Base-by-base conservation (phyloP, 1,140 invertebrate genomes). In the Caerostris darwini region DNA sequence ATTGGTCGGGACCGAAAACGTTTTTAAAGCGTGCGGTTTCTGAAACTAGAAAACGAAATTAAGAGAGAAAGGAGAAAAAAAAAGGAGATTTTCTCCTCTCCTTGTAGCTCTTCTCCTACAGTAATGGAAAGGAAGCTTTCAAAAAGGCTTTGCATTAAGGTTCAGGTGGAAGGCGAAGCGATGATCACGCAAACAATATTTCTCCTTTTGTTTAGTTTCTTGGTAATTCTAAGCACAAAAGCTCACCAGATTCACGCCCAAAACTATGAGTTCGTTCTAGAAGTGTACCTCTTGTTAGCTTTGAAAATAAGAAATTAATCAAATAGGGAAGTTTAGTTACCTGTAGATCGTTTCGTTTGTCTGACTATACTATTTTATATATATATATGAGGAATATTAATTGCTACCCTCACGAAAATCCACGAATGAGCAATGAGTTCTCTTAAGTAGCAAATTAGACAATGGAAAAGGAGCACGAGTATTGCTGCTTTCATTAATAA, bases 11-110 rank as follows among this genome's bases (percentile, higher is more conserved):
- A 83, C 12, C 58, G 59, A 86, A 69, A 89, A n/a, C 57, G 7
- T 61, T 86, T 86, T 92, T 92, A 69, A 92, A 92, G 53, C 81
- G 34, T 92, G 83, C 58, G 64, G 82, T 69, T 58, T 54, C 89
- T 59, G 61, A 83, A 92, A 85, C 77, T 57, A 77, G 58, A 86
- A 92, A 92, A 92, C 81, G 91, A 92, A 92, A 92, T 92, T 92
- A 92, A 67, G 91, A n/a, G 81, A 86, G 82, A 54, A 50, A 12
- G 19, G 8, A 50, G 53, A 3, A 77, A 77, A 53, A 53, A 12
- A 53, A 12, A 77, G 50, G 8, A 53, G 34, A 77, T 58, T 83
- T 56, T 59, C 53, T 82, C 34, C 53, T 58, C 71, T 57, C 56
- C 8, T 34, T 34, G 34, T 34, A 34, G 34, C 69, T 71, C 69